Evolutionary conservation across 2,888 invertebrate genomes (phyloP), one percentile per base, ranked within the genome.

Genomic region (Molorchus minor): DNA sequence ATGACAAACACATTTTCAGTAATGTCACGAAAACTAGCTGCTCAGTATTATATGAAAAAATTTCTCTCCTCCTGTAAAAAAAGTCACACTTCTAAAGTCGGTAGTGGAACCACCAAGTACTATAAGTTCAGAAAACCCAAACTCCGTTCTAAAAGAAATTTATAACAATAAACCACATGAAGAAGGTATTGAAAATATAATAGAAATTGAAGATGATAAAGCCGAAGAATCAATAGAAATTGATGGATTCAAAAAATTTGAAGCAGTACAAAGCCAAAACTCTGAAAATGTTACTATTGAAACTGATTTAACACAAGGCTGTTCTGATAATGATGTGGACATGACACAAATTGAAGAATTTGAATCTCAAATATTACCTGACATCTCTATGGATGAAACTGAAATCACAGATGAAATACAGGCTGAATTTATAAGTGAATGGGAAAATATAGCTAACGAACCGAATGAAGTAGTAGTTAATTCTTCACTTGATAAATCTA

Each of bases 1-100:
- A 25, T 55, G 0, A 55, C 64, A 21, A 66, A 60, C 35, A 61
- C 63, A 40, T 63, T 62, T 40, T 66, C 72, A 4, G 53, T 74
- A 13, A 64, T 73, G 15, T 69, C 70, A 13, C 72, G 76, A 52
- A 77, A 75, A 61, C 64, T 73, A 59, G 77, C 77, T 12, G 79
- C 73, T 20, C 76, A 76, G 59, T 71, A 79, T 62, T 81, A 81
- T 54, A 73, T 80, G 73, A 79, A 75, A n/a, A n/a, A n/a, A n/a
- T n/a, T n/a, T n/a, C n/a, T n/a, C n/a, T n/a, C n/a, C n/a, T n/a
- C 67, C 56, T 41, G 49, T 44, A 40, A 61, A 64, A 41, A 25
- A 2, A 4, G 13, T 43, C 1, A 8, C n/a, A n/a, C n/a, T n/a
- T n/a, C n/a, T n/a, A n/a, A n/a, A n/a, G n/a, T n/a, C n/a, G n/a